These are phyloP conservation scores for Spermophilus dauricus DNA, from an alignment of 2,113 vertebrate species.

Conservation along the genomic window DNA sequence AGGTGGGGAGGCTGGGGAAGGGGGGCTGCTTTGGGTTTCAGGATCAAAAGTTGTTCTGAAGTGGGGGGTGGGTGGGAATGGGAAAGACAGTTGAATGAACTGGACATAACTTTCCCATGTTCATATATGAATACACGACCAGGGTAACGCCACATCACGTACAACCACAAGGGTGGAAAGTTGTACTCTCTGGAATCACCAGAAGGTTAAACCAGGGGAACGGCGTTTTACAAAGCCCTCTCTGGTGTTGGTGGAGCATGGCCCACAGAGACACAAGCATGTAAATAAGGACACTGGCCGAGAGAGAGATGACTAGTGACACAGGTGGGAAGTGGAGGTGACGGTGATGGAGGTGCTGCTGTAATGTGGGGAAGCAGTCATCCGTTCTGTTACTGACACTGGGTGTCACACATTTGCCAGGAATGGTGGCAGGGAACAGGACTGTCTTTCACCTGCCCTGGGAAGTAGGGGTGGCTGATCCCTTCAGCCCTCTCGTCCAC, in stretches of 20 bases:
- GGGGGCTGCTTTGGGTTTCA: background rate
- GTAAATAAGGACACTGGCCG: background rate
- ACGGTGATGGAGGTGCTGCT: background rate
- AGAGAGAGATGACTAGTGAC: background rate
- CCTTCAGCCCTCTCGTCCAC: background rate
- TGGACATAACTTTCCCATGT: too few relatives aligned
- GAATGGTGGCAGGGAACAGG: too few relatives aligned
- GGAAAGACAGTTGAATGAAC: too few relatives aligned
- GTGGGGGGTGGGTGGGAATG: too few relatives aligned
- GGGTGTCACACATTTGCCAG: rapidly evolving
- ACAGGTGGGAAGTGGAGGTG: rapidly evolving
- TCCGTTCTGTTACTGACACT: background rate
- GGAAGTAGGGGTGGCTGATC: background rate
- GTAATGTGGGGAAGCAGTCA: background rate
- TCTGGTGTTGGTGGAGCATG: background rate
- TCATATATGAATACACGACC: too few relatives aligned
- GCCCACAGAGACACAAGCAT: background rate
- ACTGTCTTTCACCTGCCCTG: rapidly evolving
- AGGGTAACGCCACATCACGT: too few relatives aligned
- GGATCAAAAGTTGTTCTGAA: background rate
- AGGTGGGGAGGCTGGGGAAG: background rate
- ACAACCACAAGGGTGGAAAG: too few relatives aligned
- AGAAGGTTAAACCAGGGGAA: background rate
- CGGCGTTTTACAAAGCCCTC: background rate
- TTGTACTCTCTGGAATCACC: too few relatives aligned